phyloP scores from a whole-genome alignment of 2,113 vertebrate species.

The Coryphaenoides rupestris region DNA sequence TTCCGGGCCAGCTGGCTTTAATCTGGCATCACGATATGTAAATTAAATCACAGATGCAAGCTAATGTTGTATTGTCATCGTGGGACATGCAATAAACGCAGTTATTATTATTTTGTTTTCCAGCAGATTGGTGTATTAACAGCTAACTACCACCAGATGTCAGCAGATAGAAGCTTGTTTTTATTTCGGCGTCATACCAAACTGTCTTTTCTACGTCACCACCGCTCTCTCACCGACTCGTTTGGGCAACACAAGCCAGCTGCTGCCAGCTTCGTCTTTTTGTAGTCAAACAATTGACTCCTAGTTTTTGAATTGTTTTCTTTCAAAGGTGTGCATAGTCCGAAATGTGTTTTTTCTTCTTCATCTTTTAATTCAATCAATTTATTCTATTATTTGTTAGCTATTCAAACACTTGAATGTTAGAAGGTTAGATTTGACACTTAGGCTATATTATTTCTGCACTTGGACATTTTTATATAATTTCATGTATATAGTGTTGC shows the following conservation, averaged over 20 bases:
- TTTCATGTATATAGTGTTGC: conserved; percentile 73
- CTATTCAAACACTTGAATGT: conserved; percentile 59
- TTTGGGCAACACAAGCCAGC: conserved; percentile 39
- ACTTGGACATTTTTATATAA: conserved; percentile 43
- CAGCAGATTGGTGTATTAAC: conserved; percentile 32
- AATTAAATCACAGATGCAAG: not conserved
- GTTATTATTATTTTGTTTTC: not conserved
- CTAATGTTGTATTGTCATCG: not conserved
- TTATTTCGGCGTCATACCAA: conserved; percentile 15
- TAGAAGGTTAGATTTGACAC: conserved; percentile 47
- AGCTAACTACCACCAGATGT: conserved; percentile 41
- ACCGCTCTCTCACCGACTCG: conserved; percentile 25
- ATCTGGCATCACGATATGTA: not conserved
- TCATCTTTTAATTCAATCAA: conserved; percentile 39
- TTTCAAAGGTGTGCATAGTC: conserved; percentile 61
- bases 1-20: not conserved
- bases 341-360: conserved; percentile 27
- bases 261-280: conserved; percentile 44
- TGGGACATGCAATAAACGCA: too few species aligned
- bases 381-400: conserved; percentile 44
- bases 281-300: conserved; percentile 45
- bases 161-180: conserved; percentile 44
- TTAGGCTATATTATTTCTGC: conserved; percentile 57
- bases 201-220: conserved; percentile 15
- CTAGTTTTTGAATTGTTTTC: conserved; percentile 50